Percentiles rank a stretch among this genome's conserved stretches.
phyloP scores from a whole-genome alignment of 1,140 invertebrate genomes.

The Drosophila truncata region DNA sequence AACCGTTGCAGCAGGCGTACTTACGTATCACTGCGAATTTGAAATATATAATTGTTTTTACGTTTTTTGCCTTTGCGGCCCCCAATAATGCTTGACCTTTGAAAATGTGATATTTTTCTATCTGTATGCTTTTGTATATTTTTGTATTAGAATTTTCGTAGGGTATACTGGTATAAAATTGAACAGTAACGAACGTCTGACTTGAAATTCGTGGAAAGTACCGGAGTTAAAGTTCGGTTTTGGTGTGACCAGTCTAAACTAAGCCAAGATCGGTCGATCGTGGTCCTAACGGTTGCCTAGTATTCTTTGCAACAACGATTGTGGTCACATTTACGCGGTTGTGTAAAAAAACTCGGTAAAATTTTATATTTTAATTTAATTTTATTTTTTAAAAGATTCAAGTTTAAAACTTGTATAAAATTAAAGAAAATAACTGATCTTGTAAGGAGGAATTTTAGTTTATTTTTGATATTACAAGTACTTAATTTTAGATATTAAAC shows the following conservation, averaged over 20 bases:
- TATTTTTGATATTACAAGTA: not conserved
- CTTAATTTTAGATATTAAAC: no score
- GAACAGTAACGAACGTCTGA: constrained; percentile 56
- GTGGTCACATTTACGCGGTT: not conserved
- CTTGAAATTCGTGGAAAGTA: constrained; percentile 47
- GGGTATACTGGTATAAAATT: constrained; percentile 59
- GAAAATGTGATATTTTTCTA: constrained; percentile 34
- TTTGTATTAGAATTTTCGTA: constrained; percentile 38
- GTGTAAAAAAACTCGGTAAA: no score
- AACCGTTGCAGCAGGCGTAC: constrained; percentile 10
- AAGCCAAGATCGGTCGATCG: not conserved
- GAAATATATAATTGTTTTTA: constrained; percentile 24
- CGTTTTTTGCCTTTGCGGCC: not conserved
- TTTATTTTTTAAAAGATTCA: no score
- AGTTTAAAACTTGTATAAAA: no score
- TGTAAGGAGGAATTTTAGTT: not conserved
- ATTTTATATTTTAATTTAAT: not conserved
- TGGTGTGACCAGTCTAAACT: not conserved
- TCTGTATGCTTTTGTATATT: constrained; percentile 50
- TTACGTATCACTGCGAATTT: constrained; percentile 65
- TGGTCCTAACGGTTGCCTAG: not conserved
- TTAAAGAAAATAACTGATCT: not conserved
- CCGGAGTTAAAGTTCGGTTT: constrained; percentile 8
- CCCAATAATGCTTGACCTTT: constrained; percentile 50
- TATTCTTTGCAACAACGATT: not conserved